phyloP scores from a whole-genome alignment of 2,888 invertebrate species.

The Lathronympha strigana region DNA sequence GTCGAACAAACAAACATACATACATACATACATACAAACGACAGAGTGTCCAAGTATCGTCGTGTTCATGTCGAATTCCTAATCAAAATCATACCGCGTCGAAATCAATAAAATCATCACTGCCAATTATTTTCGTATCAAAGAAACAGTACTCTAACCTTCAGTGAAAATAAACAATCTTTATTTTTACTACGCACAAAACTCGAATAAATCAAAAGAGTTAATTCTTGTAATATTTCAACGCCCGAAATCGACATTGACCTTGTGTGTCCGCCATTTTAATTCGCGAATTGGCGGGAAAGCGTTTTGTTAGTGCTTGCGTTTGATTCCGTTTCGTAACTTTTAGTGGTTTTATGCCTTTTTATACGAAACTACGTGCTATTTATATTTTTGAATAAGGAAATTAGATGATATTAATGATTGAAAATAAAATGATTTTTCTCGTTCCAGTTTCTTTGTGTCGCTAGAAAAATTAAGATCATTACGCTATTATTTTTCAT shows the following conservation, averaged over 20 bases:
- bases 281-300: slow-evolving; percentile 53
- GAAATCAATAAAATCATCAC: slow-evolving; percentile 6
- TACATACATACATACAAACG: too few relatives aligned
- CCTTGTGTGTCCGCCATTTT: slow-evolving; percentile 57
- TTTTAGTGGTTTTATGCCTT: not conserved
- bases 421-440: not conserved
- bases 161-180: slow-evolving; percentile 36
- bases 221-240: slow-evolving; percentile 41
- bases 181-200: slow-evolving; percentile 45
- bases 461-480: too few relatives aligned
- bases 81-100: not conserved
- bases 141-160: slow-evolving; percentile 20
- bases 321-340: slow-evolving; percentile 7
- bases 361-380: not conserved
- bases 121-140: slow-evolving; percentile 15
- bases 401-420: slow-evolving; percentile 6
- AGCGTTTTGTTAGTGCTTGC: slow-evolving; percentile 40
- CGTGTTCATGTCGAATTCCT: not conserved
- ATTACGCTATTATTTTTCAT: too few relatives aligned
- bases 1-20: too few relatives aligned
- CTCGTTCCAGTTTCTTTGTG: too few relatives aligned
- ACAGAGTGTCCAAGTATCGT: too few relatives aligned
- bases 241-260: slow-evolving; percentile 54
- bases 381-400: slow-evolving; percentile 1
- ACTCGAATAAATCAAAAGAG: slow-evolving; percentile 45